Conservation (phyloP, 2,113 vertebrate species). For the Aphelocoma coerulescens region DNA sequence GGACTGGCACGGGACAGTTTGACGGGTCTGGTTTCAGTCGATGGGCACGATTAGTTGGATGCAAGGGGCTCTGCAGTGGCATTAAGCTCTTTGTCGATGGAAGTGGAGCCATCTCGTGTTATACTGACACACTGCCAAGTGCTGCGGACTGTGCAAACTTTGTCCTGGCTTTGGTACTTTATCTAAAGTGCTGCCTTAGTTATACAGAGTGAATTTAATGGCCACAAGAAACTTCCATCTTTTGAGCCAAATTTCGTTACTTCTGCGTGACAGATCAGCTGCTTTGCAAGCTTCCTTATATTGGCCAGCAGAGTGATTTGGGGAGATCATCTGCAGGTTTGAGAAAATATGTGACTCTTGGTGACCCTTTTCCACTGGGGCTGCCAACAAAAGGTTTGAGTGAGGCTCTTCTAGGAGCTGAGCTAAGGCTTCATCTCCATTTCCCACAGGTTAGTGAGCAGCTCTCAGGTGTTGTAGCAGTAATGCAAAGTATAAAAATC, state of each 20-base stretch:
- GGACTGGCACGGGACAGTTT: fast-evolving
- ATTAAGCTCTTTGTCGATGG: not conserved
- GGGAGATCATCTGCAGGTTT: not conserved
- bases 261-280: not conserved
- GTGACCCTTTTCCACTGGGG: not conserved
- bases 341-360: not conserved
- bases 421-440: not conserved
- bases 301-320: not conserved
- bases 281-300: not conserved
- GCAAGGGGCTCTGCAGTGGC: not conserved
- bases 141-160: not conserved
- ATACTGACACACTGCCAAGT: not conserved
- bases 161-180: not conserved
- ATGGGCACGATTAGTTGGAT: not conserved
- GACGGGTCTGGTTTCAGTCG: not conserved
- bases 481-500: not conserved
- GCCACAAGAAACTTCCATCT: not conserved
- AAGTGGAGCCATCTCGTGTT: not conserved
- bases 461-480: not conserved
- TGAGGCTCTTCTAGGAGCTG: not conserved
- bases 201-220: not conserved
- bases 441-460: not conserved
- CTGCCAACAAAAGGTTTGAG: not conserved
- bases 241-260: not conserved
- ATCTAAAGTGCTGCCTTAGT: not conserved